Base-by-base conservation (phyloP, 2,797 vertebrate species). In the Parotocinclus haroldoi region DNA sequence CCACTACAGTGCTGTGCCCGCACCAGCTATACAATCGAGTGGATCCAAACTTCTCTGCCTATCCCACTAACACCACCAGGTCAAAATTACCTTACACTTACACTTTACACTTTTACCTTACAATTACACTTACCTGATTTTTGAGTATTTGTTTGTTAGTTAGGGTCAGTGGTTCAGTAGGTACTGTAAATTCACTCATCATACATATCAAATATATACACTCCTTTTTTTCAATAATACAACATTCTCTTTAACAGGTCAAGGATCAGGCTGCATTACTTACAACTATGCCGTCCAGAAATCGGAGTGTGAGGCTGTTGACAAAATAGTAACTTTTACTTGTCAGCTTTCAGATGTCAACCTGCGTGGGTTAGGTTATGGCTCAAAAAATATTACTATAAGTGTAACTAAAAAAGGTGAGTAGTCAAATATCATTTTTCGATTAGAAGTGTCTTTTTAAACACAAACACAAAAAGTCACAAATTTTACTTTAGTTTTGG, bases 1-100 rank as follows among this genome's bases (percentile, higher is more conserved):
- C 0, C 0, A 6, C 58, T 89, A 1, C 0, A 5, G 0, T 90
- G 87, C 58, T 90, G 88, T 51, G 86, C 81, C 12, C 71, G 81
- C 58, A 0, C 0, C 0, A 1, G 1, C 1, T 87, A 75, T 55
- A 3, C 0, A 0, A 57, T 85, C 3, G 12, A 13, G 0, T 89
- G 85, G 86, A 60, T 57, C 48, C 13, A 58, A 10, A n/a, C 1
- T 7, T 5, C 38, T 10, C 0, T 1, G 13, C 12, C 10, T 40
- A 45, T 12, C 11, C 1, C 1, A 10, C 19, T 39, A 19, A 18
- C 27, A n/a, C 13, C 9, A 11, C 40, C 74, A 75, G 73, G 73
- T 75, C 7, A 62, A 27, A 27, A 42, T 40, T 57, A 56, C 27
- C 6, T 50, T 4, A 52, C 12, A 3, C 18, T 37, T 7, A 60